Evolutionary conservation across 2,113 vertebrate genomes (phyloP).

Genomic region (Acanthochromis polyacanthus): DNA sequence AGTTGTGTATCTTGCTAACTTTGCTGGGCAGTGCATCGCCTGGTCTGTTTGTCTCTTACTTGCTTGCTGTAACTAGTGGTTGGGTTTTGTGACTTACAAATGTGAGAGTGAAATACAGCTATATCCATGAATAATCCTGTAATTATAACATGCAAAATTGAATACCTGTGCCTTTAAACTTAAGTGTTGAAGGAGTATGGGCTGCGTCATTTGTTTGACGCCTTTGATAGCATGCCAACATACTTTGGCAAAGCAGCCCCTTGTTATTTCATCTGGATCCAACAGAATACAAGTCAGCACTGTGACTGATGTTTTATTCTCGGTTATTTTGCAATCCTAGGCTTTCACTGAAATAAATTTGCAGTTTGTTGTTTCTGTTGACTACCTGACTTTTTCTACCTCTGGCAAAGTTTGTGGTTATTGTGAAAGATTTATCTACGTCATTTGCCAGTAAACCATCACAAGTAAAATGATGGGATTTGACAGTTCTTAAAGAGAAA

Average conservation of each 20-base stretch:
- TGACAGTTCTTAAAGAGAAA: too few species aligned
- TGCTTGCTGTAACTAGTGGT: too few species aligned
- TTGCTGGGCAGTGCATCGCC: too few species aligned
- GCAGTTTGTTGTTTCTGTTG: background rate
- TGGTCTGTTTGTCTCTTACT: too few species aligned
- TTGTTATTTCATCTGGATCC: constrained; percentile 32
- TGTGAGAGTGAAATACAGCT: too few species aligned
- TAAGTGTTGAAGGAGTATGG: background rate
- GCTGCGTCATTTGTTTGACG: constrained; percentile 5
- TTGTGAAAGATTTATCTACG: background rate
- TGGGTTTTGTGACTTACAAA: too few species aligned
- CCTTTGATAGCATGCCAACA: constrained; percentile 37
- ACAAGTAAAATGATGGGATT: too few species aligned
- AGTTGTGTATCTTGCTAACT: too few species aligned
- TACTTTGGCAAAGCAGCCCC: constrained; percentile 26
- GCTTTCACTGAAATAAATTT: background rate
- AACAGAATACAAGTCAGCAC: constrained; percentile 25
- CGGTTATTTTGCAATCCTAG: constrained; percentile 48
- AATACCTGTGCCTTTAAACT: background rate
- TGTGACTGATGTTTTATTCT: constrained; percentile 36
- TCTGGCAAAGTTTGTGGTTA: background rate
- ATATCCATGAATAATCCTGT: background rate
- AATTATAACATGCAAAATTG: background rate
- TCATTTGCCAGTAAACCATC: background rate
- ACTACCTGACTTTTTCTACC: background rate